Evolutionary conservation across 2,888 invertebrate genomes (phyloP), one percentile per base, ranked within the genome.

Genomic region (Hydropsyche betteni): DNA sequence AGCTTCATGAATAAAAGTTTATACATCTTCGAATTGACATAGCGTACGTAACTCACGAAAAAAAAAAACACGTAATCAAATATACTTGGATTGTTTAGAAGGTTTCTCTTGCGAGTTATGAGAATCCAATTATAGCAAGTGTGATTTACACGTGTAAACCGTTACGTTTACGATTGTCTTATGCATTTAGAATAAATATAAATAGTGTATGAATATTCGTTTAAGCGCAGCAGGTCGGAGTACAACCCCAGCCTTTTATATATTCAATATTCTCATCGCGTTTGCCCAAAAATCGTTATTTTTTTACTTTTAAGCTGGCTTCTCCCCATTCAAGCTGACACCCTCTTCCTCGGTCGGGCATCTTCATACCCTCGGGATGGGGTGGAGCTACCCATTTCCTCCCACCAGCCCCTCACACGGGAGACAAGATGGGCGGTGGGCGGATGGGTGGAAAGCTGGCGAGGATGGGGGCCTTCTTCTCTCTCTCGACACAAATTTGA

Each of bases 381-480:
- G 52, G 38, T 36, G 70, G 33, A 24, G n/a, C 64, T 36, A 24
- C 36, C 64, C n/a, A 33, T 10, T 5, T 16, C 55, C 14, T 6
- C 16, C 55, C 55, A 10, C 36, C 16, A 24, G n/a, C 12, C 10
- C 68, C 44, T 68, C 16, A 12, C 14, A 14, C 24, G n/a, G 44
- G 44, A 14, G 8, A 61, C 8, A 14, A 61, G 16, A 61, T 14
- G 16, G 10, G 12, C 24, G 33, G 24, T 16, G 84, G 81, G 87
- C 83, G 80, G 88, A 83, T 68, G 88, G 44, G 75, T 50, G 75
- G 72, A 33, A 14, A 44, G 7, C 10, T 44, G 44, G 44, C 10
- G 10, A 8, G 44, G 55, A 68, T 38, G 76, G 83, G 82, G 69
- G 81, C 83, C 82, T 81, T 80, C 70, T 80, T 80, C 79, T 80